A percentile compares a stretch with the other conserved stretches of the same genome.
phyloP scores from a whole-genome alignment of 2,888 invertebrate species.

The Orthonychiurus folsomi region DNA sequence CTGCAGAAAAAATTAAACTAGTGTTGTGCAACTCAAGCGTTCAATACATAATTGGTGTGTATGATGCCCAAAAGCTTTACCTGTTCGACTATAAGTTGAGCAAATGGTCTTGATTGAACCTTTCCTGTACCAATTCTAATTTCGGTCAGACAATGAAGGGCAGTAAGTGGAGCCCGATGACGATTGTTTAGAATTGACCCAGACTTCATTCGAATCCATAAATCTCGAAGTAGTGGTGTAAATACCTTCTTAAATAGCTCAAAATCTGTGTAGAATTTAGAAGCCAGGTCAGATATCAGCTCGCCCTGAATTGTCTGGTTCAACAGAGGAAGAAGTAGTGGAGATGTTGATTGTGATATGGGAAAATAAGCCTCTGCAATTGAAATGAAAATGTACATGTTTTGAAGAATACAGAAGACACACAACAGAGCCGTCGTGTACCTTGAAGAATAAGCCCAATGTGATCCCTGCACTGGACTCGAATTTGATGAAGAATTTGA shows the following conservation, averaged over 20 bases:
- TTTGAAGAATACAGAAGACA: conserved; percentile 16
- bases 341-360: conserved; percentile 47
- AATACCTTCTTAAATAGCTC: conserved; percentile 55
- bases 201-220: conserved; percentile 59
- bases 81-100: conserved; percentile 56
- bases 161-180: conserved; percentile 59
- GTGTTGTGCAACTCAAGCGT: background rate
- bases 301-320: conserved; percentile 61
- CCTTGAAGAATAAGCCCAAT: conserved; percentile 54
- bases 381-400: background rate
- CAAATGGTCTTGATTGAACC: conserved; percentile 76
- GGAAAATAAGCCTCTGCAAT: conserved; percentile 32
- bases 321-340: conserved; percentile 59
- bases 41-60: too few relatives aligned
- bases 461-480: conserved; percentile 55
- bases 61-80: conserved; percentile 35
- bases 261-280: conserved; percentile 54
- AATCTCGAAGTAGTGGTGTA: conserved; percentile 59
- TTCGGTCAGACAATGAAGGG: conserved; percentile 70
- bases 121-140: conserved; percentile 49
- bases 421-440: conserved; percentile 22
- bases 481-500: conserved; percentile 52
- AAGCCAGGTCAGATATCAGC: conserved; percentile 58
- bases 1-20: conserved; percentile 36
- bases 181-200: conserved; percentile 61